Evolutionary conservation across 2,888 invertebrate species (phyloP), one percentile per base, ranked within the genome.

Genomic region (Aspidapion aeneum): DNA sequence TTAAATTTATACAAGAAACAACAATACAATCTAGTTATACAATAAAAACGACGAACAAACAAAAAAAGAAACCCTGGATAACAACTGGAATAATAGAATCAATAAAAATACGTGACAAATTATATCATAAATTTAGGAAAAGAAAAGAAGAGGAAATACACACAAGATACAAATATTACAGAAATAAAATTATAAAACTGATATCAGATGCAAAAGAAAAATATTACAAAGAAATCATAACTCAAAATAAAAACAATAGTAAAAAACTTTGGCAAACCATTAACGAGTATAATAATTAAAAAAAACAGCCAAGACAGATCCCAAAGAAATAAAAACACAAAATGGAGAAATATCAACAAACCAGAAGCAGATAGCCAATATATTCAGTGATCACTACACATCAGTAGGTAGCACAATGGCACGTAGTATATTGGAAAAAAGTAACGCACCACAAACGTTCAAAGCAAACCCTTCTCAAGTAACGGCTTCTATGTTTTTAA

Each of bases 181-280:
- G 51, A 59, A 59, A 59, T 5, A 59, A 51, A 50, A 3, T 59
- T 20, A 51, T 7, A 21, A 59, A 59, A 7, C 16, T 57, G 50
- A 59, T 59, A 18, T 18, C 50, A 20, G 20, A 59, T 50, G 2
- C 19, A 7, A 59, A 59, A 59, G 1, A 59, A 51, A 49, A 59
- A 50, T 59, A 59, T 51, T 59, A 50, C 9, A 49, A 21, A 59
- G 17, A 49, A 50, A n/a, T 50, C 18, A 51, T 52, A 21, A 7
- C 20, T 52, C 12, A 51, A 50, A 58, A 58, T 9, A 58, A 49
- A 50, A 50, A 48, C 7, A 50, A 58, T 16, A 18, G 16, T 2
- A 59, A 59, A 20, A 50, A 57, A 48, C 21, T 55, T 18, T 55
- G 55, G 55, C 2, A 55, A 55, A 3, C 21, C 12, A 18, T 57